Evolutionary conservation across 2,113 vertebrate genomes (phyloP), one percentile per base, ranked within the genome.

Genomic region (Glaucidium brasilianum): DNA sequence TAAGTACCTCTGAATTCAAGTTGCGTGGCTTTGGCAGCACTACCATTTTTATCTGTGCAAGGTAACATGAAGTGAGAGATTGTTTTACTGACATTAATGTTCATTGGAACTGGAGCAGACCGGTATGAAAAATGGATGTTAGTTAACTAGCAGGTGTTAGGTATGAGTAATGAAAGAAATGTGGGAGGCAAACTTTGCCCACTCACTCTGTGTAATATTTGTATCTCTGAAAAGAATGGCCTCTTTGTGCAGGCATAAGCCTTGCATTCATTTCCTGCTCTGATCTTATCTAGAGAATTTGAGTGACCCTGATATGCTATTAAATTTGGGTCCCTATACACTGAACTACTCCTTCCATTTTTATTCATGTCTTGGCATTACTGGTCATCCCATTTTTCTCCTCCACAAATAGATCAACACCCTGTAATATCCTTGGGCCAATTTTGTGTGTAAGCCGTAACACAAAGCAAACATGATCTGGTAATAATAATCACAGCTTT

Each of bases 101-200:
- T 94, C 71, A 73, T 43, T 85, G 74, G 62, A 97, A 95, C 71
- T 64, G 66, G 74, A 97, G 53, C 50, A 79, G 56, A n/a, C 50
- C 58, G 59, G 82, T 73, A 95, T 91, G 63, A 92, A 95, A 94
- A 95, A 86, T 92, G 32, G 62, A 88, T 91, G 81, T 89, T 91
- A 63, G 66, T 75, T 97, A 95, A 96, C 84, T 93, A 96, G 83
- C 73, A 94, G 80, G 92, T 96, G 95, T 76, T 91, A 95, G 74
- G 73, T 79, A 94, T 91, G 92, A 96, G 96, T 95, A 96, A 94
- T 91, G 90, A 96, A 96, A 97, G 92, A 96, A 94, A 97, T 92
- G 92, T 94, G 89, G 94, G 86, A 94, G 93, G 63, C 79, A 88
- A 94, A 94, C 90, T 80, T 88, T 63, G 74, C 95, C 84, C 59